phyloP scores from a whole-genome alignment of 2,113 vertebrate genomes.

The Isurus oxyrinchus region DNA sequence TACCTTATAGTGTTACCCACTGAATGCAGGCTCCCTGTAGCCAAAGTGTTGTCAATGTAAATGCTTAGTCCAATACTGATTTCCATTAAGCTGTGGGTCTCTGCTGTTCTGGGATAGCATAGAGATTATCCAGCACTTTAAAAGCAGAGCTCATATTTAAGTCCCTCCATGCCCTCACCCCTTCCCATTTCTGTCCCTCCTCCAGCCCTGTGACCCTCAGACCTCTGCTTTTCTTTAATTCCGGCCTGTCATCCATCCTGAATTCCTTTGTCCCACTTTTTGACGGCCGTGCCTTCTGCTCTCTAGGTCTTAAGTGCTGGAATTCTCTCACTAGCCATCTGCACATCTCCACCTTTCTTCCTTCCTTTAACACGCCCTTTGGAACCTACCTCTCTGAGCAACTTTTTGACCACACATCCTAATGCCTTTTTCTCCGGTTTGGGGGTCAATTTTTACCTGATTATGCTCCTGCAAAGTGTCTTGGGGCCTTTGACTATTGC shows the following conservation, averaged over 20 bases:
- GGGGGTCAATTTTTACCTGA: too few relatives aligned
- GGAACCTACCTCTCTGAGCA: background rate
- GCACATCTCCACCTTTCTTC: background rate
- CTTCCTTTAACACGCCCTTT: background rate
- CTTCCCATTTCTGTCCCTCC: background rate
- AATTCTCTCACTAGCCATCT: background rate
- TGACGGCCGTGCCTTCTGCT: background rate
- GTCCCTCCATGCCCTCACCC: background rate
- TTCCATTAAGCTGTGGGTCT: too few relatives aligned
- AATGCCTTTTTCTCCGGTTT: too few relatives aligned
- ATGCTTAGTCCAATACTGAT: too few relatives aligned
- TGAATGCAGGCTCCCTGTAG: too few relatives aligned
- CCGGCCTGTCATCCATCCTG: background rate
- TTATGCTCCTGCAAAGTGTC: too few relatives aligned
- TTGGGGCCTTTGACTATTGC: background rate
- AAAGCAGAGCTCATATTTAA: too few relatives aligned
- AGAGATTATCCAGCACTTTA: background rate
- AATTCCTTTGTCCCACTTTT: background rate
- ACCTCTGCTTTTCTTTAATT: background rate
- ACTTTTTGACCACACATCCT: background rate
- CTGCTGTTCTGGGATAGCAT: background rate
- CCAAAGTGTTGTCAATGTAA: too few relatives aligned
- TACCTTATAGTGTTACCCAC: too few relatives aligned
- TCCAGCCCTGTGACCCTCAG: background rate
- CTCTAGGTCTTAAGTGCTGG: background rate